Percentiles rank a stretch among this genome's conserved stretches.
Evolutionary conservation across 2,888 invertebrate species (phyloP).

Genomic region (Cabera pusaria): DNA sequence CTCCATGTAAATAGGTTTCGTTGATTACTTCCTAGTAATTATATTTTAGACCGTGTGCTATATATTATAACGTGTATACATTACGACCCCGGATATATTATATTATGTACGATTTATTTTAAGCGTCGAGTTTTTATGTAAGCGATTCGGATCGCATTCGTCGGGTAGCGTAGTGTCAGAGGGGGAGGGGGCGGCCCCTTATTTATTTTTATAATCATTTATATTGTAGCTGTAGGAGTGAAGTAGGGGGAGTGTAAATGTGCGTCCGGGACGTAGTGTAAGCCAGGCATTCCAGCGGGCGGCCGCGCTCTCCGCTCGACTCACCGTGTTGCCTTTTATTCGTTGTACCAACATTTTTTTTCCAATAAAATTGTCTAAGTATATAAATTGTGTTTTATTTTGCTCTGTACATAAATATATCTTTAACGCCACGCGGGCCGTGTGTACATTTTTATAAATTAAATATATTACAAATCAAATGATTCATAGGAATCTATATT

Average conservation of each 20-base stretch:
- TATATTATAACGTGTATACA: slow-evolving; percentile 54
- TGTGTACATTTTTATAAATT: too few relatives aligned
- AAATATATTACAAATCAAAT: too few relatives aligned
- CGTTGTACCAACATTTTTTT: slow-evolving; percentile 81
- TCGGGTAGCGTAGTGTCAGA: slow-evolving; percentile 30
- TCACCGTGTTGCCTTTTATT: slow-evolving; percentile 82
- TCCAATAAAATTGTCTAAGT: slow-evolving; percentile 81
- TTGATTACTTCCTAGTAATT: slow-evolving; percentile 79
- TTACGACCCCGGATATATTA: slow-evolving; percentile 50
- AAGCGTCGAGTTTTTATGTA: slow-evolving; percentile 43
- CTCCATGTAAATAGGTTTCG: slow-evolving; percentile 67
- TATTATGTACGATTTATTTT: slow-evolving; percentile 53
- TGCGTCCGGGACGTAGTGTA: slow-evolving; percentile 50
- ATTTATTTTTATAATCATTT: slow-evolving; percentile 82
- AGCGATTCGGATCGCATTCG: slow-evolving; percentile 63
- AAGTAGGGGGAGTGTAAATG: slow-evolving; percentile 63
- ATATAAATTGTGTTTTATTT: slow-evolving; percentile 67
- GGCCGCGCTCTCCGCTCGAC: slow-evolving; percentile 16
- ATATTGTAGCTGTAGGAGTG: slow-evolving; percentile 72
- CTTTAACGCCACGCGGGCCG: too few relatives aligned
- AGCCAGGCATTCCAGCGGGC: slow-evolving; percentile 73
- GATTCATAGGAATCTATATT: too few relatives aligned
- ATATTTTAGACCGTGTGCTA: slow-evolving; percentile 80
- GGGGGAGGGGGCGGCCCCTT: slow-evolving; percentile 66
- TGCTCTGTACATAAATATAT: too few relatives aligned